phyloP scores from a whole-genome alignment of 2,888 invertebrate species.

The Eremobia ochroleuca region DNA sequence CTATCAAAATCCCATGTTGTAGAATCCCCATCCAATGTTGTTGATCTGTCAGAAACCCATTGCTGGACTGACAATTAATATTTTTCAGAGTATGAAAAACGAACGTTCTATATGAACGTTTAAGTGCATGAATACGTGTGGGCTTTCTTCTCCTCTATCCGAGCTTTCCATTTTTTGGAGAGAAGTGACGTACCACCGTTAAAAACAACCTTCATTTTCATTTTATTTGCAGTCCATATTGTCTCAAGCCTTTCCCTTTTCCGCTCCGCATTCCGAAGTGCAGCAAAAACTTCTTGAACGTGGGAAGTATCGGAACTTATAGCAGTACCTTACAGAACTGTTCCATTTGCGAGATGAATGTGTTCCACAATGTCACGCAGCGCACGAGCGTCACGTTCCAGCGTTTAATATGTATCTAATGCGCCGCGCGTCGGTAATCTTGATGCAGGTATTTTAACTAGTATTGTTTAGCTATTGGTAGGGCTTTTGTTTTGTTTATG shows the following conservation, averaged over 20 bases:
- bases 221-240: background rate
- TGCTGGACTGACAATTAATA: no score
- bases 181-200: background rate
- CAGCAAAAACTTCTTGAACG: conserved; percentile 43
- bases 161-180: background rate
- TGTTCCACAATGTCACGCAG: conserved; percentile 68
- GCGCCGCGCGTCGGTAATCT: conserved; percentile 29
- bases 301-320: conserved; percentile 53
- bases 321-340: conserved; percentile 33
- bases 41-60: no score
- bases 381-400: conserved; percentile 57
- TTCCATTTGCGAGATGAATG: conserved; percentile 61
- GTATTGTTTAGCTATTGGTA: conserved; percentile 31
- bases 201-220: background rate
- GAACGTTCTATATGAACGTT: background rate
- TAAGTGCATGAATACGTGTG: background rate
- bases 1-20: no score
- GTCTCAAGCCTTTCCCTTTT: conserved; percentile 38
- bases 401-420: conserved; percentile 54
- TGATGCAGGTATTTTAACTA: conserved; percentile 34
- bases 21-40: no score
- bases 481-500: background rate
- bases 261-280: background rate
- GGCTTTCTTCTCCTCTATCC: background rate
- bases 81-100: background rate